A percentile compares a stretch with the other conserved stretches of the same genome.
phyloP scores from a whole-genome alignment of 2,797 vertebrate species.

The Anisognathus igniventris region DNA sequence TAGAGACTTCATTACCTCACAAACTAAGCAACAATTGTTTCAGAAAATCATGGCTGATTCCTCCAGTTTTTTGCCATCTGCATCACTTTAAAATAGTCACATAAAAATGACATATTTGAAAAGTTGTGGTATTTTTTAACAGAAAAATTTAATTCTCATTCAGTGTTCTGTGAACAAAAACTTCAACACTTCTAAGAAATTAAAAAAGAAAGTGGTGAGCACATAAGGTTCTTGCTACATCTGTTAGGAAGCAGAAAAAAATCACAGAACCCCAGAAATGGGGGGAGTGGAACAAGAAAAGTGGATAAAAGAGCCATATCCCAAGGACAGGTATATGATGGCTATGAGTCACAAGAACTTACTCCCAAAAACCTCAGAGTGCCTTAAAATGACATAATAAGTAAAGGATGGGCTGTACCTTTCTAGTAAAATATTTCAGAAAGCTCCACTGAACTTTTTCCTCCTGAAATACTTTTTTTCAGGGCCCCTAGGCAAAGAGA shows the following conservation, averaged over 20 bases:
- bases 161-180: constrained; percentile 29
- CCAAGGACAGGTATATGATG: not conserved
- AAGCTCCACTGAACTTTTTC: not conserved
- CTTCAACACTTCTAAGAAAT: constrained; percentile 28
- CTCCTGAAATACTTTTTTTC: not conserved
- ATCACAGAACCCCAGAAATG: not conserved
- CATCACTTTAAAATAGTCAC: constrained; percentile 10
- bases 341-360: not conserved
- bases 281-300: not conserved
- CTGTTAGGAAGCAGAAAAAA: not conserved
- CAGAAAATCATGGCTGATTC: not conserved
- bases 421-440: not conserved
- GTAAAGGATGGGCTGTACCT: not conserved
- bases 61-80: constrained; percentile 5
- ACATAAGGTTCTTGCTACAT: constrained; percentile 28
- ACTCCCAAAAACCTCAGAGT: not conserved
- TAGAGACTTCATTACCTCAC: not conserved
- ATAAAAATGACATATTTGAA: constrained; percentile 7
- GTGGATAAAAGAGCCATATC: not conserved
- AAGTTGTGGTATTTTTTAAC: not conserved
- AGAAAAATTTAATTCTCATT: constrained; percentile 11
- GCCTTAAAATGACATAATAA: not conserved
- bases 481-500: not conserved
- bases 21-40: not conserved
- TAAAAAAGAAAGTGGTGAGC: not conserved